A percentile compares a stretch with the other conserved stretches of the same genome.
phyloP scores from a whole-genome alignment of 2,113 vertebrate genomes.

The Petaurus breviceps region DNA sequence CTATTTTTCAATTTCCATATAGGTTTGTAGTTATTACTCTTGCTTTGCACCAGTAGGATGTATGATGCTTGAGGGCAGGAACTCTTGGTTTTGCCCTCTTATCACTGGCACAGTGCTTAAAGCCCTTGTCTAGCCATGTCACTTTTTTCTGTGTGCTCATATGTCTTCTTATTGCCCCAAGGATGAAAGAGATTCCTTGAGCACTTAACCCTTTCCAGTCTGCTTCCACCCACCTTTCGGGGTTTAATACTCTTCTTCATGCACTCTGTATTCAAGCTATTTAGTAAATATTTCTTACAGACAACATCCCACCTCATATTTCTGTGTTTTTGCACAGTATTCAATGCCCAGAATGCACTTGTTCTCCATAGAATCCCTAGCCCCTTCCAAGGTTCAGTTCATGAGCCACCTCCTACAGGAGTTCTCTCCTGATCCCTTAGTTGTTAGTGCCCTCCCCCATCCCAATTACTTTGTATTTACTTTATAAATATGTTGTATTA shows the following conservation, averaged over 20 bases:
- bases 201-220: neutral
- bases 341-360: slow-evolving; percentile 1
- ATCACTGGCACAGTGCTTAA: neutral
- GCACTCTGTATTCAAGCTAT: neutral
- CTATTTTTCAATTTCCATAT: neutral
- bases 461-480: neutral
- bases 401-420: neutral
- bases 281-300: neutral
- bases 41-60: neutral
- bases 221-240: neutral
- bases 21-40: neutral
- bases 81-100: neutral
- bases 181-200: neutral
- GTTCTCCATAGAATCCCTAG: neutral
- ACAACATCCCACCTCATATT: neutral
- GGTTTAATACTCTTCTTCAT: neutral
- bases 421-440: neutral
- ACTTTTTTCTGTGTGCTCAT: neutral
- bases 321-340: neutral
- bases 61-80: neutral
- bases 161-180: neutral
- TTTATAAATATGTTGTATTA: neutral
- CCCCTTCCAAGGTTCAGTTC: neutral
- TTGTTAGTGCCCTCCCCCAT: neutral
- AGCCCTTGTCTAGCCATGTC: neutral